Base-by-base conservation (phyloP, 1,140 invertebrate species). In the Tribolium castaneum region DNA sequence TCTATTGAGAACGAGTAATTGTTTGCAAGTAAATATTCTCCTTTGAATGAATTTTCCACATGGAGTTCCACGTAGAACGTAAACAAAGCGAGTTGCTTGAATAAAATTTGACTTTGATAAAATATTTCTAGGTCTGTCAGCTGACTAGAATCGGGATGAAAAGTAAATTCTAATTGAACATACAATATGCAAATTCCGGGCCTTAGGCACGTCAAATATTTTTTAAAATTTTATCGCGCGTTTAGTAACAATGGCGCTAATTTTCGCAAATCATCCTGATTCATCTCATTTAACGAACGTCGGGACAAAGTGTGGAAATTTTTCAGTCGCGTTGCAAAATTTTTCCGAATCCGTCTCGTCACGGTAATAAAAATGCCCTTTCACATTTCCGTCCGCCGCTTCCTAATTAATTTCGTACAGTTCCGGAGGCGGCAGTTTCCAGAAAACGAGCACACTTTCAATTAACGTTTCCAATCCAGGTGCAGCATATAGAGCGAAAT, bases 391-490 rank as follows among this genome's bases (percentile, higher is more conserved):
- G 59, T 30, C 59, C 34, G 14, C 30, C 59, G 25, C 25, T 66
- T 66, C 59, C 59, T 66, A 66, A 66, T 66, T 66, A 66, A 66
- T 66, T 66, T 66, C 59, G 30, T 35, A 14, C 59, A 22, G 59
- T 66, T 35, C 59, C 59, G 30, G 59, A 66, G 59, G 59, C 59
- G 30, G 30, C 30, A 35, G 59, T 35, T 66, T 35, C 59, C 59
- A 66, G 59, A 66, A 66, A 66, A 66, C 59, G 59, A 66, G 59
- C 25, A 66, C 59, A 66, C 59, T 66, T 66, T 66, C 59, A 66
- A 66, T 66, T 66, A 66, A 66, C 59, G 59, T 66, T 66, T 34
- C 59, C 59, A 66, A 66, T 66, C 59, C 59, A 66, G 59, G 59
- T 66, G 59, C 59, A 66, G 59, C 30, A 66, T 66, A 66, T 66